Evolutionary conservation across 2,113 vertebrate genomes (phyloP).

Genomic region (Oophaga pumilio): DNA sequence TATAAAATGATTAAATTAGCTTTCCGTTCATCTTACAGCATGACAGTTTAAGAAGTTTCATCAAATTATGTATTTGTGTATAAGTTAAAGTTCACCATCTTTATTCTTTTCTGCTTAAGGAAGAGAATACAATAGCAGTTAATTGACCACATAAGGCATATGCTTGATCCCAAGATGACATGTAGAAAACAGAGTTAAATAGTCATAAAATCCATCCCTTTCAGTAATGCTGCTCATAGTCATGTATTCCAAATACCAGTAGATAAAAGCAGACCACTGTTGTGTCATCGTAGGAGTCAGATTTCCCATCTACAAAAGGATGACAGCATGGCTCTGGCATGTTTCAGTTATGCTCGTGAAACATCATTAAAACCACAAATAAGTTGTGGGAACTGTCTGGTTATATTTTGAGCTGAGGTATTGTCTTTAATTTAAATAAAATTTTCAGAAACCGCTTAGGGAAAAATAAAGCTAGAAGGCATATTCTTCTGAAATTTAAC

Average conservation of each 20-base stretch:
- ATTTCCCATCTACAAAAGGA: neutral
- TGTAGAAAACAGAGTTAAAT: neutral
- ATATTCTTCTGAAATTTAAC: slow-evolving; percentile 2
- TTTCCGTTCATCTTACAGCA: too few species aligned
- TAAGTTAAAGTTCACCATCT: too few species aligned
- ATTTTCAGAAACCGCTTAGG: neutral
- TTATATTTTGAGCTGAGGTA: slow-evolving; percentile 2
- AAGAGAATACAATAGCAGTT: neutral
- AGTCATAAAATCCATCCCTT: neutral
- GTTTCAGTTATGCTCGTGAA: slow-evolving; percentile 47
- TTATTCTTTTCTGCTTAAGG: neutral
- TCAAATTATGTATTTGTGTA: too few species aligned
- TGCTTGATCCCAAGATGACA: neutral
- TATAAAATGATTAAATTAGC: too few species aligned
- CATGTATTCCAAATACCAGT: slow-evolving; percentile 8
- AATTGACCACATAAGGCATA: neutral
- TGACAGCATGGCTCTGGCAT: slow-evolving; percentile 48
- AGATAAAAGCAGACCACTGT: neutral
- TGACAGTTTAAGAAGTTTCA: too few species aligned
- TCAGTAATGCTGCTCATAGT: neutral
- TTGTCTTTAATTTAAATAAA: slow-evolving; percentile 14
- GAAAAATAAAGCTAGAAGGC: neutral
- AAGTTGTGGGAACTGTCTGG: slow-evolving; percentile 9
- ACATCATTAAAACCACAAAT: slow-evolving; percentile 35
- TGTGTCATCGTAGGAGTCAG: slow-evolving; percentile 10